These are phyloP conservation scores for Megaceryle alcyon DNA, from an alignment of 2,797 vertebrate species.

Conservation along the genomic window DNA sequence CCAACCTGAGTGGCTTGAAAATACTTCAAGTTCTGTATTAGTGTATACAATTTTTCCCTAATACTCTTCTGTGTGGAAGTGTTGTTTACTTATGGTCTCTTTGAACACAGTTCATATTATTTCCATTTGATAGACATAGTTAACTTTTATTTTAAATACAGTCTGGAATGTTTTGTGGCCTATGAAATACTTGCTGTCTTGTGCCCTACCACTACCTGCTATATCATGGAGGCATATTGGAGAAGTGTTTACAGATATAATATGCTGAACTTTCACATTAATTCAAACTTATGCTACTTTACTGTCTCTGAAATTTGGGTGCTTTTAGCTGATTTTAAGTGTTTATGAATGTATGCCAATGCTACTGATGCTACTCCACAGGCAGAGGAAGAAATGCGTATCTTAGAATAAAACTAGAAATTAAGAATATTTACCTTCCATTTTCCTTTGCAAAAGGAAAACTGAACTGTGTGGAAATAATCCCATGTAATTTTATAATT, in stretches of 20 bases:
- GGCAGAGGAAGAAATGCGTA: background rate
- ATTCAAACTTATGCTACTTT: background rate
- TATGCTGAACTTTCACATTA: background rate
- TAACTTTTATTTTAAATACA: background rate
- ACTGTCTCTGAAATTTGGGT: background rate
- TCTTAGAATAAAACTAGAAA: background rate
- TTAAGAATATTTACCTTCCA: background rate
- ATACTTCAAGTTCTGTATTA: background rate
- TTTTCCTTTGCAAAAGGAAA: background rate
- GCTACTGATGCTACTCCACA: background rate
- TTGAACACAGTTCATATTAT: background rate
- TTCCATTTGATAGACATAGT: background rate
- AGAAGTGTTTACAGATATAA: background rate
- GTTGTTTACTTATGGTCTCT: background rate
- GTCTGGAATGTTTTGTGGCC: background rate
- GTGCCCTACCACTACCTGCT: background rate
- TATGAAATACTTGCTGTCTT: background rate
- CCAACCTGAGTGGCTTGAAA: background rate
- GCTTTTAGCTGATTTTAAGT: background rate
- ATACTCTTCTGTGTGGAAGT: background rate
- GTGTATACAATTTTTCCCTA: background rate
- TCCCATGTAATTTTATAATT: background rate
- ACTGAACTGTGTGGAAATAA: background rate
- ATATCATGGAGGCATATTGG: background rate
- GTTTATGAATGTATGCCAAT: background rate